Evolutionary conservation across 2,888 invertebrate species (phyloP).

Genomic region (Hyles lineata): DNA sequence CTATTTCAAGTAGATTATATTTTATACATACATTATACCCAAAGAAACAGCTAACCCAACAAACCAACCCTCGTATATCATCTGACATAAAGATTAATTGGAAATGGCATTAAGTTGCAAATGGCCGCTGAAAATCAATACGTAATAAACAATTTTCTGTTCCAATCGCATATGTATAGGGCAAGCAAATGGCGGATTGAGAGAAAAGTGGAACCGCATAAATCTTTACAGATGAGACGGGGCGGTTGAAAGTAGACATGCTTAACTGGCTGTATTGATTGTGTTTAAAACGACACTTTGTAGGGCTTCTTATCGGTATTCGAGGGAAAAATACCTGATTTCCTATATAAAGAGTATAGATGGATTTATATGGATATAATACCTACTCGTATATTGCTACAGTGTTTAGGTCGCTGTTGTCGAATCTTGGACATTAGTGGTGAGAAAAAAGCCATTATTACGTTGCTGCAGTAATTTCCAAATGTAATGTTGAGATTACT

Average conservation of each 20-base stretch:
- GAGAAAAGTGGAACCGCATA: constrained; percentile 55
- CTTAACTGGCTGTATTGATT: constrained; percentile 42
- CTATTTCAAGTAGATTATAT: neutral
- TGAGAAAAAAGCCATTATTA: too few relatives aligned
- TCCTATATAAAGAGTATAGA: too few relatives aligned
- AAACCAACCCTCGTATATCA: neutral
- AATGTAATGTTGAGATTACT: too few relatives aligned
- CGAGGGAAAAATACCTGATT: too few relatives aligned
- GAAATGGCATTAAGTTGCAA: constrained; percentile 23
- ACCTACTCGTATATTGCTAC: too few relatives aligned
- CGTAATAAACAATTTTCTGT: constrained; percentile 52
- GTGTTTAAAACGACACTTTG: constrained; percentile 33
- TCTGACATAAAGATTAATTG: constrained; percentile 23
- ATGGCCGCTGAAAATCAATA: constrained; percentile 38
- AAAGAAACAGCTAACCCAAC: neutral
- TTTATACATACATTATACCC: neutral
- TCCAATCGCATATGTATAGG: constrained; percentile 37
- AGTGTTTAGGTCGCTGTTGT: too few relatives aligned
- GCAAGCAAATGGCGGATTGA: constrained; percentile 41
- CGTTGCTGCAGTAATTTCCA: too few relatives aligned
- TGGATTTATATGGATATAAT: too few relatives aligned
- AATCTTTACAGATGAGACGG: constrained; percentile 64
- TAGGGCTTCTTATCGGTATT: neutral
- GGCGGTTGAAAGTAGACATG: constrained; percentile 24
- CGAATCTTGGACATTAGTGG: too few relatives aligned